A percentile compares a stretch with the other conserved stretches of the same genome.
Evolutionary conservation across 2,797 vertebrate genomes (phyloP).

Genomic region (Pseudopleuronectes americanus): DNA sequence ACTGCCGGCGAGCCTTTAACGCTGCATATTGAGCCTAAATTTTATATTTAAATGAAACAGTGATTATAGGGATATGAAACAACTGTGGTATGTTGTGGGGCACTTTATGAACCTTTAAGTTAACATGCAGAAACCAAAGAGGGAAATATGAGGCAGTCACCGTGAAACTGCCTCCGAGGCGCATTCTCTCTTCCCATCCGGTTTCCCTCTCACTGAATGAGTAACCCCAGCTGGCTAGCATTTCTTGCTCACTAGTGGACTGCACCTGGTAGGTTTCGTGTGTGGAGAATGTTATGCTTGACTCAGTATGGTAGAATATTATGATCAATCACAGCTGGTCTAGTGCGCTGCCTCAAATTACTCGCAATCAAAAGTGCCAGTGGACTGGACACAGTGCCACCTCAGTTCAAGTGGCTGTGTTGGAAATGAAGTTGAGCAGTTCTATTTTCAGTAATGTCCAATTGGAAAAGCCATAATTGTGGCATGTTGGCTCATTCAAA

Average conservation of each 20-base stretch:
- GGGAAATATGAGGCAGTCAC: conserved; percentile 57
- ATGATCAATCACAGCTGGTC: conserved; percentile 55
- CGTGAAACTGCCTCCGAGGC: conserved; percentile 63
- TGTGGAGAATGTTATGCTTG: conserved; percentile 61
- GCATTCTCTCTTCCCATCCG: conserved; percentile 48
- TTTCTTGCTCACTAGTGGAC: conserved; percentile 62
- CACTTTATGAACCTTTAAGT: conserved; percentile 43
- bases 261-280: conserved; percentile 70
- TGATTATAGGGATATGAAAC: conserved; percentile 25
- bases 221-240: conserved; percentile 71
- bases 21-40: conserved; percentile 4
- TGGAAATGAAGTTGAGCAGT: conserved; percentile 2
- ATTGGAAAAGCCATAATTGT: conserved; percentile 33
- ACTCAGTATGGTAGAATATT: conserved; percentile 57
- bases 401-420: conserved; percentile 15
- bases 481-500: background rate
- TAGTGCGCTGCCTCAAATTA: conserved; percentile 38
- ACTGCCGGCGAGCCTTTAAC: background rate
- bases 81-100: conserved; percentile 30
- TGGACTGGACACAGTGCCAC: conserved; percentile 39
- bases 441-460: conserved; percentile 18
- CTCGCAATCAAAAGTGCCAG: conserved; percentile 44
- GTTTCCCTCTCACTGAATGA: conserved; percentile 62
- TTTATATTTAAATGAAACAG: conserved; percentile 12
- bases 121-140: conserved; percentile 49